These are phyloP conservation scores for Ursus arctos DNA, from an alignment of 2,113 vertebrate genomes.

Conservation along the genomic window DNA sequence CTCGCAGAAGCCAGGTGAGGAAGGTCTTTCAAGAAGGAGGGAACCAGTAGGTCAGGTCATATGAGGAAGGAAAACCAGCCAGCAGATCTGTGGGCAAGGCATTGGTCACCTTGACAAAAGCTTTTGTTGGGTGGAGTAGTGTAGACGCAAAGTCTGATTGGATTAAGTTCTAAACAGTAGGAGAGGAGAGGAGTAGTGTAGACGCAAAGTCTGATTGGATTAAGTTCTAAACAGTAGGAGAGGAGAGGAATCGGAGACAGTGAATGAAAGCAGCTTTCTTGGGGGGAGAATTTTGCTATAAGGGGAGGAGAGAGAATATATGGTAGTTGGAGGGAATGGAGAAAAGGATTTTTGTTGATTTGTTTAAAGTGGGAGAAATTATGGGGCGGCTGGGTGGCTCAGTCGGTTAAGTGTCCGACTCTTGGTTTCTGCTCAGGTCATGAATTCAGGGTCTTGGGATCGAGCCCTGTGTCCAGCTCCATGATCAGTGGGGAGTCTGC, in stretches of 20 bases:
- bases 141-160: background rate
- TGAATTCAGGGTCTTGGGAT: background rate
- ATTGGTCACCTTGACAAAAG: background rate
- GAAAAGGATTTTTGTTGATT: background rate
- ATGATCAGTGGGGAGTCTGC: background rate
- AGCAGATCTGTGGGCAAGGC: background rate
- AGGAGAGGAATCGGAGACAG: background rate
- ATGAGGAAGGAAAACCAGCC: background rate
- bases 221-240: background rate
- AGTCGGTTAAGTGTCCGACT: background rate
- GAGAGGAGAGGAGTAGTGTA: background rate
- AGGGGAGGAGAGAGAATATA: background rate
- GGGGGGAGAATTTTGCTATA: background rate
- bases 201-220: background rate
- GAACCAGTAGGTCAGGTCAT: background rate
- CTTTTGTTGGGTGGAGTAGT: background rate
- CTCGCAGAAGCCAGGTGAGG: background rate
- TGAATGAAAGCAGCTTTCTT: background rate
- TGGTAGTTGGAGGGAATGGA: background rate
- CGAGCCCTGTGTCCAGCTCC: background rate
- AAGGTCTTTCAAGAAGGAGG: background rate
- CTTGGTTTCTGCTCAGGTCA: background rate
- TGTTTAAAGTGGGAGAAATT: background rate
- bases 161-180: background rate
- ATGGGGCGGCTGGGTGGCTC: background rate